These are phyloP conservation scores for Ennomos fuscantarius DNA, from an alignment of 2,888 invertebrate species.

Conservation along the genomic window DNA sequence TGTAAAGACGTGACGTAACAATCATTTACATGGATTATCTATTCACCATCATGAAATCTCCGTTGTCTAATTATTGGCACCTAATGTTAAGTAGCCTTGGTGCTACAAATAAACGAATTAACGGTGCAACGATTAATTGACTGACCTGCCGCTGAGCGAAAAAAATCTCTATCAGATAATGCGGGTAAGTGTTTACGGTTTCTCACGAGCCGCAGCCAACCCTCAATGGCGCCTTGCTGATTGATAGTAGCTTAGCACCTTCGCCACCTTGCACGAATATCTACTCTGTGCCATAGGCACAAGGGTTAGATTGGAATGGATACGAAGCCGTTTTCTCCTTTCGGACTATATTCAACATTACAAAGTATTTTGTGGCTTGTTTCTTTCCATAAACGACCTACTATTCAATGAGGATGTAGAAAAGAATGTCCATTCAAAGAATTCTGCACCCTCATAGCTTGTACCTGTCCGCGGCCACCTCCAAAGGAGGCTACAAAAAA, in stretches of 20 bases:
- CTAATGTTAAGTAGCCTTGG: conserved; percentile 72
- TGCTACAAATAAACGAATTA: conserved; percentile 79
- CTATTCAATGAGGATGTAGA: conserved; percentile 35
- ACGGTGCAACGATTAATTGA: conserved; percentile 84
- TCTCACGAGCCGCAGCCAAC: conserved; percentile 82
- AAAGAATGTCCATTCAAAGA: conserved; percentile 77
- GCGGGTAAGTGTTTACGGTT: conserved; percentile 84
- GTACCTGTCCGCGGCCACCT: conserved; percentile 83
- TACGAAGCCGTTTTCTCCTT: conserved; percentile 39
- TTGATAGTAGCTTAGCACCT: conserved; percentile 82
- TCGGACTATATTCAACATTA: conserved; percentile 34
- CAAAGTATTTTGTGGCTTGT: conserved; percentile 42
- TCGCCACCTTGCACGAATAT: conserved; percentile 40
- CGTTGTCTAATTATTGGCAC: conserved; percentile 74
- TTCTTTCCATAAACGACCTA: conserved; percentile 35
- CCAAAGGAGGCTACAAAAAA: conserved; percentile 80
- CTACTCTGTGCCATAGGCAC: conserved; percentile 40
- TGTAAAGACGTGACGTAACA: conserved; percentile 56
- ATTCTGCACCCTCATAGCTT: conserved; percentile 83
- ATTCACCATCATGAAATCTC: conserved; percentile 65
- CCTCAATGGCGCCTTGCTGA: conserved; percentile 85
- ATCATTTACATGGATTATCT: conserved; percentile 58
- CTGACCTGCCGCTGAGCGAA: conserved; percentile 78
- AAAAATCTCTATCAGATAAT: conserved; percentile 82
- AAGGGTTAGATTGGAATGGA: conserved; percentile 43